Percentiles rank a stretch among this genome's conserved stretches.
phyloP scores from a whole-genome alignment of 2,888 invertebrate genomes.

The Dyspetes luteomarginatus region DNA sequence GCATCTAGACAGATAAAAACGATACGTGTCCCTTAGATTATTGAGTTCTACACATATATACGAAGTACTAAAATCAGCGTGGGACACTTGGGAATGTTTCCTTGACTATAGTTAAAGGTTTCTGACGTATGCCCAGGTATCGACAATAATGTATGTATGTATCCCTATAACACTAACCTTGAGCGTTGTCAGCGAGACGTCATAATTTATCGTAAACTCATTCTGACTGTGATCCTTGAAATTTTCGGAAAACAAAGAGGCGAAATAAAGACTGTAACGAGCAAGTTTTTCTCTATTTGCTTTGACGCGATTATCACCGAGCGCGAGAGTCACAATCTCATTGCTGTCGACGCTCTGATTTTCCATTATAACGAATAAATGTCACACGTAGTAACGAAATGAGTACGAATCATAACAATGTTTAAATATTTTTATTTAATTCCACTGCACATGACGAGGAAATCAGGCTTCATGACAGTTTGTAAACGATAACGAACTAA shows the following conservation, averaged over 20 bases:
- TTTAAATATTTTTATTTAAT: background rate
- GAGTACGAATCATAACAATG: background rate
- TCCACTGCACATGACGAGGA: background rate
- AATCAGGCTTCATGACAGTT: no score
- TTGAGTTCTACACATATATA: no score
- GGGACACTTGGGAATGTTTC: no score
- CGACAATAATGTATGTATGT: background rate
- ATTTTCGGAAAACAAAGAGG: slow-evolving; percentile 73
- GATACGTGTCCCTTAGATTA: no score
- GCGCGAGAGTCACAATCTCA: slow-evolving; percentile 68
- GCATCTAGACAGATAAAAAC: no score
- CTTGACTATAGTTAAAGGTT: no score
- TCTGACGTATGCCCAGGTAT: no score
- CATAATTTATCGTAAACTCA: slow-evolving; percentile 75
- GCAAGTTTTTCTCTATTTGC: slow-evolving; percentile 73
- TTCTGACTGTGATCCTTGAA: slow-evolving; percentile 73
- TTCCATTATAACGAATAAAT: slow-evolving; percentile 30
- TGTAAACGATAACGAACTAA: no score
- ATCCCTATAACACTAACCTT: slow-evolving; percentile 70
- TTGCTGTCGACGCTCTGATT: slow-evolving; percentile 26
- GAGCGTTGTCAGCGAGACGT: slow-evolving; percentile 70
- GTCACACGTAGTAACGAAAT: background rate
- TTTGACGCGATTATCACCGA: slow-evolving; percentile 65
- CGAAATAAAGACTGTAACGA: slow-evolving; percentile 74
- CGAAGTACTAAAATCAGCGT: no score